Evolutionary conservation across 2,113 vertebrate genomes (phyloP).

Genomic region (Trachemys scripta): DNA sequence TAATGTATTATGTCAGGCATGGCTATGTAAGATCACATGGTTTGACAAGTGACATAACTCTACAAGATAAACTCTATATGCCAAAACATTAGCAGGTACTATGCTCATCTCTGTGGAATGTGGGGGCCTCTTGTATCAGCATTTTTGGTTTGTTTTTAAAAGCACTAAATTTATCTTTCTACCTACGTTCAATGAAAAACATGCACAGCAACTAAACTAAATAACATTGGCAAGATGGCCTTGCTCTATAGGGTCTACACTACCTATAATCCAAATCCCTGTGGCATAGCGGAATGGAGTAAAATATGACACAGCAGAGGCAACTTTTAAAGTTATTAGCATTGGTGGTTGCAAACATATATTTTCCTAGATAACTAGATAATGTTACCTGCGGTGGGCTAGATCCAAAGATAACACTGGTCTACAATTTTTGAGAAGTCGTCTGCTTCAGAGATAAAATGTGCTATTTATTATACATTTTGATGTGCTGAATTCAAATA

Average conservation of each 20-base stretch:
- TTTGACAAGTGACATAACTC: constrained; percentile 52
- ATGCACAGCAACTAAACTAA: not conserved
- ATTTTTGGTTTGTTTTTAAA: not conserved
- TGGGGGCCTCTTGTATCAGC: not conserved
- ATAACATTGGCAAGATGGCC: not conserved
- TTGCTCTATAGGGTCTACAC: not conserved
- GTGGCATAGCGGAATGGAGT: not conserved
- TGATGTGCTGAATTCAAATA: too few relatives aligned
- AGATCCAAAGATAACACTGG: not conserved
- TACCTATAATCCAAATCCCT: not conserved
- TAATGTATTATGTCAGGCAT: constrained; percentile 52
- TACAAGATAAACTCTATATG: constrained; percentile 14
- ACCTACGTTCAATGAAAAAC: not conserved
- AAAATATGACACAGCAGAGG: not conserved
- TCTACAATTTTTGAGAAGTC: too few relatives aligned
- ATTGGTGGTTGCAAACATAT: not conserved
- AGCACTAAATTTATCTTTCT: constrained; percentile 13
- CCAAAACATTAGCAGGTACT: constrained; percentile 54
- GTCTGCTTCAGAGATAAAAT: too few relatives aligned
- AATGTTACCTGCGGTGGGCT: not conserved
- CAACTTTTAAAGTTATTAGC: not conserved
- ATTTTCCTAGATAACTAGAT: not conserved
- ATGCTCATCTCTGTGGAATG: constrained; percentile 34
- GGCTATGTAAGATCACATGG: constrained; percentile 32
- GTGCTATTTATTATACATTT: too few relatives aligned